These are phyloP conservation scores for Scaptomyza tumidula DNA, from an alignment of 2,888 invertebrate genomes.

Conservation along the genomic window DNA sequence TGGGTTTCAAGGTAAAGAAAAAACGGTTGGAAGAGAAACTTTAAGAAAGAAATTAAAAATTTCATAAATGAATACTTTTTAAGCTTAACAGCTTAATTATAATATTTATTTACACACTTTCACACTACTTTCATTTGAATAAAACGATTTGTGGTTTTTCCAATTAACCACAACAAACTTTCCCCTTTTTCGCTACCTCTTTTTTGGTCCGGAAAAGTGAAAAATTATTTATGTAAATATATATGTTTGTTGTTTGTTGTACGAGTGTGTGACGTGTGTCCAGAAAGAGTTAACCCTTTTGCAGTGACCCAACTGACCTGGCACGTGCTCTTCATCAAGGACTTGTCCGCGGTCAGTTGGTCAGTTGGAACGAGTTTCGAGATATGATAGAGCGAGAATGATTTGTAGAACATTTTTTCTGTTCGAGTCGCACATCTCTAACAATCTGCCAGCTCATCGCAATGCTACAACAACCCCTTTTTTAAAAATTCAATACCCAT, in stretches of 20 bases:
- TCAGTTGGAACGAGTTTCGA: constrained; percentile 25
- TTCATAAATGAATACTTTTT: neutral
- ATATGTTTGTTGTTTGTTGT: constrained; percentile 32
- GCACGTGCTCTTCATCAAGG: constrained; percentile 65
- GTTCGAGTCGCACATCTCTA: constrained; percentile 1
- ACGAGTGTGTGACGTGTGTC: constrained; percentile 55
- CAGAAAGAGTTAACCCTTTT: constrained; percentile 56
- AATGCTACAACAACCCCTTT: constrained; percentile 66
- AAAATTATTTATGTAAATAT: constrained; percentile 55
- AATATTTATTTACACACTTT: constrained; percentile 50
- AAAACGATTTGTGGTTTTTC: constrained; percentile 37
- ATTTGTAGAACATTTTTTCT: neutral
- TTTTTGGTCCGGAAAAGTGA: constrained; percentile 31
- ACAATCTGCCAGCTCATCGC: neutral
- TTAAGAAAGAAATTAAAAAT: no score
- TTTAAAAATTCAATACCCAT: constrained; percentile 4
- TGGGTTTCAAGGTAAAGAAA: constrained; percentile 48
- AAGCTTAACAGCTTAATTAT: constrained; percentile 47
- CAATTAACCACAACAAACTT: constrained; percentile 52
- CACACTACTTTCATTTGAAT: constrained; percentile 50
- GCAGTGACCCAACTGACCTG: constrained; percentile 48
- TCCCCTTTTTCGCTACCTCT: constrained; percentile 25
- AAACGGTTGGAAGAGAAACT: constrained; percentile 46
- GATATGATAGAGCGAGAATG: neutral
- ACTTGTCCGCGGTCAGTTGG: constrained; percentile 58